A percentile compares a stretch with the other conserved stretches of the same genome.
Evolutionary conservation across 2,888 invertebrate genomes (phyloP).

Genomic region (Drosophila yooni): DNA sequence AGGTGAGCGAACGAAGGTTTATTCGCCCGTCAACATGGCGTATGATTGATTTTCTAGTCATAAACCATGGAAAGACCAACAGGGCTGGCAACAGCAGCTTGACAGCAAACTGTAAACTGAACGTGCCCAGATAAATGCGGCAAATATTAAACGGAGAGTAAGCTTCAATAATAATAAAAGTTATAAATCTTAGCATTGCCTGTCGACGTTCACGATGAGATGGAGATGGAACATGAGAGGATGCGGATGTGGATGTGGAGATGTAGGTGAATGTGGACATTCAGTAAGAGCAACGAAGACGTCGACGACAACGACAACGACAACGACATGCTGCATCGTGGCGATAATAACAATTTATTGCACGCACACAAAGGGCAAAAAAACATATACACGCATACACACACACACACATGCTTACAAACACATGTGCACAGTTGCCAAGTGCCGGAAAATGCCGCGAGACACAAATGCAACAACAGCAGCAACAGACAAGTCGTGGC

Average conservation of each 20-base stretch:
- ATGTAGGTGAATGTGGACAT: slow-evolving; percentile 28
- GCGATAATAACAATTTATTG: slow-evolving; percentile 84
- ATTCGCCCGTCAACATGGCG: slow-evolving; percentile 59
- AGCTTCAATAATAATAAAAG: slow-evolving; percentile 82
- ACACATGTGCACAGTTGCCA: slow-evolving; percentile 61
- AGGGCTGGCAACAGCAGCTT: slow-evolving; percentile 26
- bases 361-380: slow-evolving; percentile 57
- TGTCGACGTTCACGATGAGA: slow-evolving; percentile 45
- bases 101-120: slow-evolving; percentile 46
- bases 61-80: slow-evolving; percentile 51
- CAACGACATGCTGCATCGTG: slow-evolving; percentile 79
- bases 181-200: slow-evolving; percentile 80
- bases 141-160: slow-evolving; percentile 75
- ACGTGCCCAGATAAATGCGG: slow-evolving; percentile 69
- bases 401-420: slow-evolving; percentile 12
- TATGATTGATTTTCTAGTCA: slow-evolving; percentile 77
- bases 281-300: slow-evolving; percentile 40
- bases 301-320: slow-evolving; percentile 38
- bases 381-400: slow-evolving; percentile 24
- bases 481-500: slow-evolving; percentile 31
- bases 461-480: slow-evolving; percentile 62
- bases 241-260: slow-evolving; percentile 19
- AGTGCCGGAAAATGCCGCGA: slow-evolving; percentile 74
- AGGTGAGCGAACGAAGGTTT: slow-evolving; percentile 47
- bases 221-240: slow-evolving; percentile 17